phyloP scores from a whole-genome alignment of 2,888 invertebrate species.

The Agrotis puta region DNA sequence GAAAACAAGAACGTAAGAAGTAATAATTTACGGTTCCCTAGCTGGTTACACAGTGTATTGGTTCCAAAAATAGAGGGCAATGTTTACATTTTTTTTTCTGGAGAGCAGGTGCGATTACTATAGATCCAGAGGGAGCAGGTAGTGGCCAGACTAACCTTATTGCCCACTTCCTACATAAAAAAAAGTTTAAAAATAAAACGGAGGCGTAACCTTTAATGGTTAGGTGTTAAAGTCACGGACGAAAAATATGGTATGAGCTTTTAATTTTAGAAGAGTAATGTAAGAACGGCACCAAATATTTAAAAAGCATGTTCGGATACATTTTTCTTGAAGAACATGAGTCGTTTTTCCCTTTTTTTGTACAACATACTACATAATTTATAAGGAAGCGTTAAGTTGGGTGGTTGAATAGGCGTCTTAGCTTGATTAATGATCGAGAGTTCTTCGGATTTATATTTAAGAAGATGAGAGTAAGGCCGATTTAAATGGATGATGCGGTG shows the following conservation, averaged over 20 bases:
- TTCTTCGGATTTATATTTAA: slow-evolving; percentile 76
- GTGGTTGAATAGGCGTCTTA: slow-evolving; percentile 73
- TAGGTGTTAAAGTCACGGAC: slow-evolving; percentile 79
- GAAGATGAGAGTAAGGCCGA: slow-evolving; percentile 66
- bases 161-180: slow-evolving; percentile 86
- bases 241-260: slow-evolving; percentile 66
- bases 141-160: slow-evolving; percentile 79
- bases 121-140: slow-evolving; percentile 76
- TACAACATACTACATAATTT: slow-evolving; percentile 72
- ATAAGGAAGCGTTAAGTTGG: slow-evolving; percentile 77
- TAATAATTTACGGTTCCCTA: slow-evolving; percentile 80
- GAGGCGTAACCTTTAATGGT: slow-evolving; percentile 76
- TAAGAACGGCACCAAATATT: slow-evolving; percentile 55
- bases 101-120: slow-evolving; percentile 83
- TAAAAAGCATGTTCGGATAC: slow-evolving; percentile 45
- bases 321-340: slow-evolving; percentile 40
- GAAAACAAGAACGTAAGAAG: slow-evolving; percentile 73
- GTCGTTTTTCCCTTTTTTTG: slow-evolving; percentile 62
- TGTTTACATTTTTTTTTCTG: slow-evolving; percentile 87
- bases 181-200: slow-evolving; percentile 75
- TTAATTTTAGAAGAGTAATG: slow-evolving; percentile 67
- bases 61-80: slow-evolving; percentile 78
- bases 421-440: slow-evolving; percentile 82
- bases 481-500: slow-evolving; percentile 82
- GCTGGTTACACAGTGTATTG: slow-evolving; percentile 72